phyloP scores from a whole-genome alignment of 2,888 invertebrate genomes.

The Hyles lineata region DNA sequence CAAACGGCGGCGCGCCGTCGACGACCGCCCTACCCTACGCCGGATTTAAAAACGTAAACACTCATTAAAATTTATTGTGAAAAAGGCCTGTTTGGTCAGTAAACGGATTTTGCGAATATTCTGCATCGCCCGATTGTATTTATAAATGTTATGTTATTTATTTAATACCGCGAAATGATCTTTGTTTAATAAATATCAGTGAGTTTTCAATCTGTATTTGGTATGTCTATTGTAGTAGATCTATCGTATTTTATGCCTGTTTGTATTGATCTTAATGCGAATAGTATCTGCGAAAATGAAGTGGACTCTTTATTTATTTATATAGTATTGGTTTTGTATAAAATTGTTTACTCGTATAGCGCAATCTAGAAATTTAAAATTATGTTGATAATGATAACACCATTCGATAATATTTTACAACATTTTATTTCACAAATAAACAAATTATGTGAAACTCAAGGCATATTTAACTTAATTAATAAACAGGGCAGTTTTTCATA shows the following conservation, averaged over 20 bases:
- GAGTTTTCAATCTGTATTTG: background rate
- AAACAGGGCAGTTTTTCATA: too few species aligned
- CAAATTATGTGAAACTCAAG: too few species aligned
- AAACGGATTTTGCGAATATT: slow-evolving; percentile 27
- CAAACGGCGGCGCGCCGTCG: slow-evolving; percentile 32
- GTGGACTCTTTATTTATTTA: too few species aligned
- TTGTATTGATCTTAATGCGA: too few species aligned
- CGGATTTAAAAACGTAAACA: slow-evolving; percentile 55
- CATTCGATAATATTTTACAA: too few species aligned
- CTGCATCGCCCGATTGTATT: background rate
- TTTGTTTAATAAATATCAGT: background rate
- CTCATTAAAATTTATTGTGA: slow-evolving; percentile 58
- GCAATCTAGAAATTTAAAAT: too few species aligned
- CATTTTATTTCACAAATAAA: too few species aligned
- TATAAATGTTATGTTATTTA: background rate
- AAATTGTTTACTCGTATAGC: background rate
- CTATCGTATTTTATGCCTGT: too few species aligned
- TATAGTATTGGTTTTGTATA: too few species aligned
- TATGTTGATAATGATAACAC: too few species aligned
- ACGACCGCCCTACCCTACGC: slow-evolving; percentile 40
- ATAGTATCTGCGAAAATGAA: too few species aligned
- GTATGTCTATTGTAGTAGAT: background rate
- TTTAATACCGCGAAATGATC: background rate
- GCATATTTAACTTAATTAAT: too few species aligned
- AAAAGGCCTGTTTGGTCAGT: slow-evolving; percentile 45